A percentile compares a stretch with the other conserved stretches of the same genome.
These are phyloP conservation scores for Seira sanloemensis DNA, from an alignment of 2,888 invertebrate species.

Conservation along the genomic window DNA sequence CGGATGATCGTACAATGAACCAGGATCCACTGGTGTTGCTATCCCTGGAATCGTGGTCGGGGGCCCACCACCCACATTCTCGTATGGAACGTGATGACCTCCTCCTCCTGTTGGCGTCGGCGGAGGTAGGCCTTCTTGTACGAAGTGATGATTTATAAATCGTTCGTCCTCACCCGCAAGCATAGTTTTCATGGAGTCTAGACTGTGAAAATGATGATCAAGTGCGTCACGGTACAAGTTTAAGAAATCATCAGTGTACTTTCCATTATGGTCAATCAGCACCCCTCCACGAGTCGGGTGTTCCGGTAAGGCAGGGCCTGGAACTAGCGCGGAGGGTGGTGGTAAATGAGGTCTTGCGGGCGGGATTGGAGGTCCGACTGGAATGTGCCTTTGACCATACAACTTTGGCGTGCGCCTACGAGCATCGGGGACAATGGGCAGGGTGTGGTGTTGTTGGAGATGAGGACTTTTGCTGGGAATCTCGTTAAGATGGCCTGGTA, in stretches of 20 bases:
- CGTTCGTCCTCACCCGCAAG: neutral
- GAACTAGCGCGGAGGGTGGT: slow-evolving; percentile 13
- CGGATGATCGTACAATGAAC: slow-evolving; percentile 49
- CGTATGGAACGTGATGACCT: slow-evolving; percentile 11
- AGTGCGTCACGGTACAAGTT: slow-evolving; percentile 56
- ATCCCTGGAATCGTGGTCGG: slow-evolving; percentile 41
- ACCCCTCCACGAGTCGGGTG: slow-evolving; percentile 3
- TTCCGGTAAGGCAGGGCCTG: slow-evolving; percentile 6
- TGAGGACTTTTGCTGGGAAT: slow-evolving; percentile 10
- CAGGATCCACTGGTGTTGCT: slow-evolving; percentile 12
- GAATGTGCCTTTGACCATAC: slow-evolving; percentile 2
- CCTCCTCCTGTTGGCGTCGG: neutral
- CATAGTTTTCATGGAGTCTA: slow-evolving; percentile 28
- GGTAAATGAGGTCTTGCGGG: neutral
- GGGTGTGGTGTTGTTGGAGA: slow-evolving; percentile 22
- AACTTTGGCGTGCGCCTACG: slow-evolving; percentile 40
- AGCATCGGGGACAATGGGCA: slow-evolving; percentile 32
- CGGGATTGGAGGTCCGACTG: neutral
- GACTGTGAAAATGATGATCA: slow-evolving; percentile 41
- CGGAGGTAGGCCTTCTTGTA: slow-evolving; percentile 25
- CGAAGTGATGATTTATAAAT: slow-evolving; percentile 28
- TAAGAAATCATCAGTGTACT: slow-evolving; percentile 67
- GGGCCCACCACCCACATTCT: slow-evolving; percentile 4
- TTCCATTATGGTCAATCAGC: slow-evolving; percentile 53
- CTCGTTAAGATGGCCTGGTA: slow-evolving; percentile 38